Evolutionary conservation across 1,140 invertebrate species (phyloP).

Genomic region (Drosophila arizonae): DNA sequence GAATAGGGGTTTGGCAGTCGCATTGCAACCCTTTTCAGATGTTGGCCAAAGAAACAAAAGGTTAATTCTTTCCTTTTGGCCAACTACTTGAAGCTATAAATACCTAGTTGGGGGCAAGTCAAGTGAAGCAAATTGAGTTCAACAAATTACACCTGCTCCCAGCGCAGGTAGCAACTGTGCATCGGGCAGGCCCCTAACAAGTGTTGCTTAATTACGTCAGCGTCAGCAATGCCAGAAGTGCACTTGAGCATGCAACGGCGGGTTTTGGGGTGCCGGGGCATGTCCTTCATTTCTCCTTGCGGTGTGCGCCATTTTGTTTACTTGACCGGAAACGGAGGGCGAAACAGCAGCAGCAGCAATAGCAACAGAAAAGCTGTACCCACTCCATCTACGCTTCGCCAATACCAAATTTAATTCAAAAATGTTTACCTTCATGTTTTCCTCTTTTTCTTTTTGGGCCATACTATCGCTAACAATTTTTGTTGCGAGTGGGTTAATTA

Average conservation of each 20-base stretch:
- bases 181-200: slow-evolving; percentile 44
- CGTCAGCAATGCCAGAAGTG: slow-evolving; percentile 59
- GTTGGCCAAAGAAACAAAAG: slow-evolving; percentile 40
- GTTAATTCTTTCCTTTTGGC: slow-evolving; percentile 42
- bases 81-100: slow-evolving; percentile 62
- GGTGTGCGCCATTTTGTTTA: slow-evolving; percentile 53
- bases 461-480: slow-evolving; percentile 1
- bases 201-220: slow-evolving; percentile 80
- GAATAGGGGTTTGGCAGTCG: slow-evolving; percentile 3
- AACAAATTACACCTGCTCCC: slow-evolving; percentile 77
- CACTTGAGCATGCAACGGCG: slow-evolving; percentile 68
- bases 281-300: slow-evolving; percentile 60
- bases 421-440: slow-evolving; percentile 45
- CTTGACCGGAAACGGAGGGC: slow-evolving; percentile 65
- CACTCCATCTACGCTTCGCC: slow-evolving; percentile 16
- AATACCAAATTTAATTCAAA: slow-evolving; percentile 58
- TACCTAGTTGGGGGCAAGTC: slow-evolving; percentile 51
- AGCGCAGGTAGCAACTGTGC: slow-evolving; percentile 13
- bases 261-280: slow-evolving; percentile 6
- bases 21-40: slow-evolving; percentile 17
- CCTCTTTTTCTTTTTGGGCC: slow-evolving; percentile 14
- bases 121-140: slow-evolving; percentile 74
- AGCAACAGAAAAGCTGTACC: background rate
- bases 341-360: slow-evolving; percentile 27
- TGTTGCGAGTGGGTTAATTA: slow-evolving; percentile 62